Evolutionary conservation across 1,140 invertebrate genomes (phyloP).

Genomic region (Scaptodrosophila lebanonensis): DNA sequence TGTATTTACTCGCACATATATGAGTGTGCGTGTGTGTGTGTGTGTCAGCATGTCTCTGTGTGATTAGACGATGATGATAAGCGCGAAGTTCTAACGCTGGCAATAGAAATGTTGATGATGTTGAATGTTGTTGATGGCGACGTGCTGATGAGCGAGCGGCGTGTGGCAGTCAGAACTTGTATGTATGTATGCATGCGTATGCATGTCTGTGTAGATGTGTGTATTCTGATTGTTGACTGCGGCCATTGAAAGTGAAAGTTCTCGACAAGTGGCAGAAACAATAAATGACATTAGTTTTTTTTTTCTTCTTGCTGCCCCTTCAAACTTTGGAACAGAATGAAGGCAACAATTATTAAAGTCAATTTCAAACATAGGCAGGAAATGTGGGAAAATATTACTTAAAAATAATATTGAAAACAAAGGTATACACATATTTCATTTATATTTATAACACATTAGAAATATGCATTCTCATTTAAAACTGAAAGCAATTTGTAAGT

Average conservation of each 20-base stretch:
- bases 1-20: no score
- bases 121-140: no score
- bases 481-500: no score
- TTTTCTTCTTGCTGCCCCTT: conserved; percentile 60
- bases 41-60: conserved; percentile 39
- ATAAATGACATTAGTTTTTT: conserved; percentile 75
- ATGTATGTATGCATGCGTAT: conserved; percentile 37
- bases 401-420: no score
- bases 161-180: neutral
- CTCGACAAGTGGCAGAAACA: conserved; percentile 41
- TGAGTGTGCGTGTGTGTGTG: conserved; percentile 7
- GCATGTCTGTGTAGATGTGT: conserved; percentile 18
- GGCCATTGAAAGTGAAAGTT: conserved; percentile 54
- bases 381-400: no score
- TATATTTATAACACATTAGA: no score
- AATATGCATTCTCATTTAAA: no score
- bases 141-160: conserved; percentile 55
- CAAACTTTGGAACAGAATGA: no score
- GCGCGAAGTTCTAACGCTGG: conserved; percentile 64
- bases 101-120: conserved; percentile 69
- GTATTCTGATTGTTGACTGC: conserved; percentile 44
- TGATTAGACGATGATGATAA: conserved; percentile 71
- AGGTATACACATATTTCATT: no score
- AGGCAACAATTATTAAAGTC: conserved; percentile 51
- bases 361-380: no score